These are phyloP conservation scores for Hippocampus zosterae DNA, from an alignment of 2,113 vertebrate species.

Conservation along the genomic window DNA sequence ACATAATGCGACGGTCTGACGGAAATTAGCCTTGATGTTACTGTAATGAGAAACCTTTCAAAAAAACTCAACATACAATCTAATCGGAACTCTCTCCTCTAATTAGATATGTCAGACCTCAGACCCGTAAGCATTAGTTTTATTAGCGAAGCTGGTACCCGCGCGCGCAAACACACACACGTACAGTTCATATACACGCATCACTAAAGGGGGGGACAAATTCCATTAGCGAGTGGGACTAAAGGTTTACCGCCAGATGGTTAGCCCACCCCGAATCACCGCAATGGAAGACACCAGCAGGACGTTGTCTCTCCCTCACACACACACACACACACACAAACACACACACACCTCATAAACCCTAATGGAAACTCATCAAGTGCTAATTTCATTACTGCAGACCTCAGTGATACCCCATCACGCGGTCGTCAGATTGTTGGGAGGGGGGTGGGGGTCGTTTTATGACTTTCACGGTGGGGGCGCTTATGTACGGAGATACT, in stretches of 20 bases:
- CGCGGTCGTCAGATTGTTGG: constrained; percentile 27
- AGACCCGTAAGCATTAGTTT: constrained; percentile 59
- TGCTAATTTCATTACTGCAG: constrained; percentile 51
- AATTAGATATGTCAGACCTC: constrained; percentile 44
- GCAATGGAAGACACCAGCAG: constrained; percentile 29
- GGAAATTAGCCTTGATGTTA: too few relatives aligned
- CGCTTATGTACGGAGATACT: constrained; percentile 5
- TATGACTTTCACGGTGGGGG: constrained; percentile 35
- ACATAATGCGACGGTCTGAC: too few relatives aligned
- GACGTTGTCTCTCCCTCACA: constrained; percentile 11
- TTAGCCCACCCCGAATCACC: constrained; percentile 57
- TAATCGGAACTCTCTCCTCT: constrained; percentile 12
- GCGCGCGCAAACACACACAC: background rate
- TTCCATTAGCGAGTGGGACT: constrained; percentile 56
- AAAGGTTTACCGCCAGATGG: constrained; percentile 63
- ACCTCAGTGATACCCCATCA: constrained; percentile 39
- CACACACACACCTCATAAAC: constrained; percentile 47
- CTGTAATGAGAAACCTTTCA: too few relatives aligned
- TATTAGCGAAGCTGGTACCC: constrained; percentile 50
- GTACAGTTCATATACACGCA: constrained; percentile 1
- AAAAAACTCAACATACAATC: background rate
- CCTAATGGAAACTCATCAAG: constrained; percentile 61
- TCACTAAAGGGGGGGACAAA: constrained; percentile 31
- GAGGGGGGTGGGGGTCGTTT: background rate
- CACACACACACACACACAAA: constrained; percentile 25